phyloP scores from a whole-genome alignment of 1,140 invertebrate species.

The Zaprionus davidi region DNA sequence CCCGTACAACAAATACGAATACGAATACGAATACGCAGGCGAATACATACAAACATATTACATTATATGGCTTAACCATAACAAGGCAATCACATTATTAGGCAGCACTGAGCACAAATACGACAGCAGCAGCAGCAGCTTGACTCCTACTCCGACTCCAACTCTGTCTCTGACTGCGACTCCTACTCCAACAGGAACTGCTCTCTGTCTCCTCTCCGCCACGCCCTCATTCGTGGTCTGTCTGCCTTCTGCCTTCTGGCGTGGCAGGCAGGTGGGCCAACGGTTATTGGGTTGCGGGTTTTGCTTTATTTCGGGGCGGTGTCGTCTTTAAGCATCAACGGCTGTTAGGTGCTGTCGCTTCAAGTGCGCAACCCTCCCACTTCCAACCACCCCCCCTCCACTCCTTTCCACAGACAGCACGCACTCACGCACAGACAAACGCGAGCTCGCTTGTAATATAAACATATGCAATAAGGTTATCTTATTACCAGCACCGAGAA shows the following conservation, averaged over 20 bases:
- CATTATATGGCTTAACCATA: conserved; percentile 83
- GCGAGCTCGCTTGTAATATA: conserved; percentile 63
- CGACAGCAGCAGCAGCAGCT: conserved; percentile 26
- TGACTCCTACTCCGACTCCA: not conserved
- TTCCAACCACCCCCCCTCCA: not conserved
- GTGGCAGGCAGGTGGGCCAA: conserved; percentile 28
- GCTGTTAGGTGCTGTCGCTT: conserved; percentile 45
- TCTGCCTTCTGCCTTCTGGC: conserved; percentile 20
- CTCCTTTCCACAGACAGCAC: not conserved
- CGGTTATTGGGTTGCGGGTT: conserved; percentile 18
- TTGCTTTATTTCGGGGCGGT: conserved; percentile 20
- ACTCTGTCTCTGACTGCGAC: not conserved
- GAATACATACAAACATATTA: conserved; percentile 65
- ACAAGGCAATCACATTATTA: conserved; percentile 83
- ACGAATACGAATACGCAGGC: conserved; percentile 14
- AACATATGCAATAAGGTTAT: conserved; percentile 82
- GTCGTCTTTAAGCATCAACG: conserved; percentile 48
- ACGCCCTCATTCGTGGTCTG: conserved; percentile 1
- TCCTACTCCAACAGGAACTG: not conserved
- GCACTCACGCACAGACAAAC: conserved; percentile 1
- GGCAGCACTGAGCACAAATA: conserved; percentile 60
- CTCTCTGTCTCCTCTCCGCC: not conserved
- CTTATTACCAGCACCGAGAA: conserved; percentile 65
- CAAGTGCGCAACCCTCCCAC: conserved; percentile 21
- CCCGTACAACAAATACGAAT: conserved; percentile 1